These are phyloP conservation scores for Mionectes olivaceus DNA, from an alignment of 2,797 vertebrate genomes.

Conservation along the genomic window DNA sequence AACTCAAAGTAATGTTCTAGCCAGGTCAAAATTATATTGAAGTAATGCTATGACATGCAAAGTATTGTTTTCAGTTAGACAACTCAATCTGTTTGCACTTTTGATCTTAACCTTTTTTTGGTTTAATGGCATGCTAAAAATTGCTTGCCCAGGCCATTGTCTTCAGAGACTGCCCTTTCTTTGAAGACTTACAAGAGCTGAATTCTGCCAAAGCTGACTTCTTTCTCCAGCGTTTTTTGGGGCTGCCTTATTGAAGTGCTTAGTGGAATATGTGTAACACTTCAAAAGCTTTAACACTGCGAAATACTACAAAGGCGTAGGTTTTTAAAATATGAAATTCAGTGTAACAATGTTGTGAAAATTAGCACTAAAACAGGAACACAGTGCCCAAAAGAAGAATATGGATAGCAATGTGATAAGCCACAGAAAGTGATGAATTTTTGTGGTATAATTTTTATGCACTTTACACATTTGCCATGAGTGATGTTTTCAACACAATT, in stretches of 20 bases:
- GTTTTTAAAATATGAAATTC: background rate
- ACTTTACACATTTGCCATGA: background rate
- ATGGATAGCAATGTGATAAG: background rate
- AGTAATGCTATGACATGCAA: slow-evolving; percentile 53
- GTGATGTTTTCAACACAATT: background rate
- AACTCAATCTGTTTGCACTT: slow-evolving; percentile 37
- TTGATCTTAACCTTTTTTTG: slow-evolving; percentile 60
- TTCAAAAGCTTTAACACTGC: background rate
- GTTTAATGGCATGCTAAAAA: slow-evolving; percentile 73
- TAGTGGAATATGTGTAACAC: background rate
- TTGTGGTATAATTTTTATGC: background rate
- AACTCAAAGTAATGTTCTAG: slow-evolving; percentile 29
- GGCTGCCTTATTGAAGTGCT: background rate
- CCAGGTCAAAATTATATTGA: slow-evolving; percentile 31
- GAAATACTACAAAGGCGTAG: background rate
- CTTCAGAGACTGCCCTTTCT: slow-evolving; percentile 51
- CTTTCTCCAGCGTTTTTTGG: background rate
- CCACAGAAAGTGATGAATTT: background rate
- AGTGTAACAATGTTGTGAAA: background rate
- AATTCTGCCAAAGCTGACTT: background rate
- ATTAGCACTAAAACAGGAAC: background rate
- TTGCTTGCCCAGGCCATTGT: slow-evolving; percentile 65
- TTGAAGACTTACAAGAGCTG: background rate
- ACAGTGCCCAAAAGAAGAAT: background rate
- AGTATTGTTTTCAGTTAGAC: slow-evolving; percentile 60